Base-by-base conservation (phyloP, 2,113 vertebrate species). In the Heterotilapia buettikoferi region DNA sequence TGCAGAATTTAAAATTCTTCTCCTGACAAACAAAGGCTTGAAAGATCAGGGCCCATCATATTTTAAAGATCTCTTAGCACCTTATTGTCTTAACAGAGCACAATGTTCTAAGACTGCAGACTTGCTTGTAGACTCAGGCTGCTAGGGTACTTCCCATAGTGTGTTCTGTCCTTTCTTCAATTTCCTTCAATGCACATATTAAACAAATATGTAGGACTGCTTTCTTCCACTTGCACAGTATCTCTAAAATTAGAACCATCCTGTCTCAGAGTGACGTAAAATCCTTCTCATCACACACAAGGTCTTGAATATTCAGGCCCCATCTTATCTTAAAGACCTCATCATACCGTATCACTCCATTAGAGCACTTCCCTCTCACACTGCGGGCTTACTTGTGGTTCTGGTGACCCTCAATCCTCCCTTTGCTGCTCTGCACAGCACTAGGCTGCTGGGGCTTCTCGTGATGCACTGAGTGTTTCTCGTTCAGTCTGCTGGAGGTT, bases 1-100 rank as follows among this genome's bases (percentile, higher is more conserved):
- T 61, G 26, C 57, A 61, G 8, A 59, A 59, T 3, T 59, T 59
- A 59, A 59, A 31, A 31, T 59, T 59, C n/a, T 24, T 24, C 26
- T 29, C 12, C 12, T 59, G 26, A 59, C 26, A 16, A 29, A 31
- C 13, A 33, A 33, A 16, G 24, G 56, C 13, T 59, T 59, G 26
- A 29, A 9, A 59, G 14, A 31, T 59, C 56, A 8, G 54, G 12
- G 2, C 21, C 0, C 21, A 0, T 57, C 54, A 4, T 59, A 0
- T 61, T 16, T 61, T 31, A 61, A 31, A 61, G 3, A 19, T 36
- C 29, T 4, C 33, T 36, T 18, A 31, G 56, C 3, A 59, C 26
- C 14, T 59, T 9, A 29, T 29, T 29, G 24, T 16, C 56, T 29
- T 59, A 59, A 31, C 26, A 18, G 26, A 31, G 26, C 26, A 59